Evolutionary conservation across 2,888 invertebrate species (phyloP).

Genomic region (Dynastes tityus): DNA sequence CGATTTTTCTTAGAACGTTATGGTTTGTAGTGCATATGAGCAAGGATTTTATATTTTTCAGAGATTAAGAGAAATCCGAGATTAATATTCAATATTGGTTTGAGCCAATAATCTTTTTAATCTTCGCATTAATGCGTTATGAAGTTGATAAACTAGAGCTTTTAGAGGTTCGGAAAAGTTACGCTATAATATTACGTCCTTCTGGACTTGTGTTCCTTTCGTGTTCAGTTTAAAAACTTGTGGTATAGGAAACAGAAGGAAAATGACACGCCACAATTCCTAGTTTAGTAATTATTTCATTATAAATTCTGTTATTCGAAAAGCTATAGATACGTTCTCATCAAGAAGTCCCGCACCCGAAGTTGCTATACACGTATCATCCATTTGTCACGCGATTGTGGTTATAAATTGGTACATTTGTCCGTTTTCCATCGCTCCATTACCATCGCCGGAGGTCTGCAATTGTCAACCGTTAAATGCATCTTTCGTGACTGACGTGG

Average conservation of each 20-base stretch:
- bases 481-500: conserved; percentile 39
- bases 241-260: neutral
- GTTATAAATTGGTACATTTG: conserved; percentile 37
- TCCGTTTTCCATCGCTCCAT: conserved; percentile 8
- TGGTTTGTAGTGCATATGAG: too few relatives aligned
- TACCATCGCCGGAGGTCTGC: conserved; percentile 9
- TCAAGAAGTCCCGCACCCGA: conserved; percentile 25
- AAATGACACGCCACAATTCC: neutral
- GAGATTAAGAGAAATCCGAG: too few relatives aligned
- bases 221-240: too few relatives aligned
- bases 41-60: too few relatives aligned
- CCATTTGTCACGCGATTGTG: conserved; percentile 38
- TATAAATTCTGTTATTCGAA: neutral
- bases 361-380: conserved; percentile 17
- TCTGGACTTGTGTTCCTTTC: too few relatives aligned
- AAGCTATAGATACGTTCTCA: conserved; percentile 2
- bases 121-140: too few relatives aligned
- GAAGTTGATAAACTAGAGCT: too few relatives aligned
- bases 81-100: too few relatives aligned
- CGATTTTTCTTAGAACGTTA: too few relatives aligned
- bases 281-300: neutral
- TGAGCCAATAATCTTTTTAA: too few relatives aligned
- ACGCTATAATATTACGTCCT: too few relatives aligned
- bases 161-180: too few relatives aligned
- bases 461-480: conserved; percentile 39